Percentiles rank a stretch among this genome's conserved stretches.
These are phyloP conservation scores for Pangasianodon gigas DNA, from an alignment of 2,113 vertebrate genomes.

Conservation along the genomic window DNA sequence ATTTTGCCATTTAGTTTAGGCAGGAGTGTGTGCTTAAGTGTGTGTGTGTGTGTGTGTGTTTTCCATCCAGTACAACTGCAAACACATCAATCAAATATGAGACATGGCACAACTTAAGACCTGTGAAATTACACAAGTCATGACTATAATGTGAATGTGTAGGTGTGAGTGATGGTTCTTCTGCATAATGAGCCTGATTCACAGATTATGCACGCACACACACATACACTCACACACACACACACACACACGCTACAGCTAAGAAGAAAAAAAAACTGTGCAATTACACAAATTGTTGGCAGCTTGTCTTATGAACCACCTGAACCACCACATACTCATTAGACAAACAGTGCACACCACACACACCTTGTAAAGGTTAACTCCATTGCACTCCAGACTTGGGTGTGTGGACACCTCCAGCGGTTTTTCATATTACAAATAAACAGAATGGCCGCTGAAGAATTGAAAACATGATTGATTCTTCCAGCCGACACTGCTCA, in stretches of 20 bases:
- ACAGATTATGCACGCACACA: neutral
- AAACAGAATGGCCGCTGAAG: slow-evolving; percentile 27
- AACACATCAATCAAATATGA: slow-evolving; percentile 18
- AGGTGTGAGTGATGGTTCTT: neutral
- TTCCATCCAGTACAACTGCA: neutral
- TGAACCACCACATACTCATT: neutral
- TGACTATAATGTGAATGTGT: slow-evolving; percentile 7
- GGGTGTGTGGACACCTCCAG: slow-evolving; percentile 31
- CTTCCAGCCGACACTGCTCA: neutral
- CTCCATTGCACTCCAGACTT: slow-evolving; percentile 58
- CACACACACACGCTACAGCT: neutral
- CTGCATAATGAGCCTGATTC: slow-evolving; percentile 12
- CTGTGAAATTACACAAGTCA: slow-evolving; percentile 12
- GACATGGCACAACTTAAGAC: neutral
- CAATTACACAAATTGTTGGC: neutral
- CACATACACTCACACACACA: neutral
- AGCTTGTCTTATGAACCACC: neutral
- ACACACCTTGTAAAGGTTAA: slow-evolving; percentile 65
- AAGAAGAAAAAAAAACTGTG: neutral
- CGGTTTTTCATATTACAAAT: slow-evolving; percentile 27
- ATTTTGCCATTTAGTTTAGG: neutral
- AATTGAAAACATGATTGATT: slow-evolving; percentile 54
- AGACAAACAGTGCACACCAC: neutral
- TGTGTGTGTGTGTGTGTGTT: slow-evolving; percentile 6
- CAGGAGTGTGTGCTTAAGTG: neutral